phyloP scores from a whole-genome alignment of 2,113 vertebrate genomes.

The Myocastor coypus region DNA sequence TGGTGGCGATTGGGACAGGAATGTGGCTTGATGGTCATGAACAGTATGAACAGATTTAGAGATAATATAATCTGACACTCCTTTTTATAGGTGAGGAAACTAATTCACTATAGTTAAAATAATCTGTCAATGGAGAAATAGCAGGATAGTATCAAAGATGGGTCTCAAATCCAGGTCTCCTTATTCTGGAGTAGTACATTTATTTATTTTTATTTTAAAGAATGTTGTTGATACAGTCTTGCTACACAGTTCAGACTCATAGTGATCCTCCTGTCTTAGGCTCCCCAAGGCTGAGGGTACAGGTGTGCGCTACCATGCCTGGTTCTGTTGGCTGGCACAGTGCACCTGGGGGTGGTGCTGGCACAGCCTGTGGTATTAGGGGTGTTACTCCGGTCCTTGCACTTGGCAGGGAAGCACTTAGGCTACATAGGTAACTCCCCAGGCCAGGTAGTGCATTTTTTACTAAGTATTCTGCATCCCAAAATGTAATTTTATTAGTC shows the following conservation, averaged over 20 bases:
- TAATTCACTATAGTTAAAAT: neutral
- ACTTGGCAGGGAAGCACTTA: too few species aligned
- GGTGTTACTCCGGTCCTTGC: too few species aligned
- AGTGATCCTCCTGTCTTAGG: too few species aligned
- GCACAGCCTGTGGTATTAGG: too few species aligned
- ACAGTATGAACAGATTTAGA: neutral
- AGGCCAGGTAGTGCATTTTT: neutral
- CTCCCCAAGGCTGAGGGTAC: too few species aligned
- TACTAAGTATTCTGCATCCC: neutral
- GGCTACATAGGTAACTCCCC: too few species aligned
- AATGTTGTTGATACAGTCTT: too few species aligned
- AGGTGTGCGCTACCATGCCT: too few species aligned
- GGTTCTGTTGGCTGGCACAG: too few species aligned
- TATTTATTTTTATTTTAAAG: too few species aligned
- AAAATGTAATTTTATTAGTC: slow-evolving; percentile 30
- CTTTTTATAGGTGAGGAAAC: slow-evolving; percentile 1
- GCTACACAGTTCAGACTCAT: too few species aligned
- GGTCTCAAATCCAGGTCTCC: neutral
- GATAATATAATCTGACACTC: neutral
- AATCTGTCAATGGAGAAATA: neutral
- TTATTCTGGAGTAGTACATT: neutral
- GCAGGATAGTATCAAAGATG: neutral
- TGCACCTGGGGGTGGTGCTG: too few species aligned
- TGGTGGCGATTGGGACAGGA: neutral
- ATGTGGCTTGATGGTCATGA: neutral